Evolutionary conservation across 2,888 invertebrate species (phyloP).

Genomic region (Xanthia togata): DNA sequence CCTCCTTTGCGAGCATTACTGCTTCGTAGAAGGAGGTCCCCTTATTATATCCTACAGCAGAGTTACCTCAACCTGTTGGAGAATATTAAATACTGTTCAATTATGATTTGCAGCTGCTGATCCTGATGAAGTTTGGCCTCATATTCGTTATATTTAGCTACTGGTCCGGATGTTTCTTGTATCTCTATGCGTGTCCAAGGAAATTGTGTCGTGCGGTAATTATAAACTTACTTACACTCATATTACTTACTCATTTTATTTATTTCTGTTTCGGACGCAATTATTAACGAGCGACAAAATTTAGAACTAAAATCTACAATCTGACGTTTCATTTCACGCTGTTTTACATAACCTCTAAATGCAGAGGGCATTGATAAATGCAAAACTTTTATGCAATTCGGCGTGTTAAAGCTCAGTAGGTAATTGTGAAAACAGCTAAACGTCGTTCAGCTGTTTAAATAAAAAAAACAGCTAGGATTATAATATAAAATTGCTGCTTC

Average conservation of each 20-base stretch:
- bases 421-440: neutral
- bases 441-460: neutral
- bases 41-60: neutral
- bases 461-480: neutral
- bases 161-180: conserved; percentile 85
- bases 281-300: neutral
- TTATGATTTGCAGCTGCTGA: conserved; percentile 77
- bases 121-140: conserved; percentile 76
- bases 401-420: too few species aligned
- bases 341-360: neutral
- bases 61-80: neutral
- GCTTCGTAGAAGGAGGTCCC: too few species aligned
- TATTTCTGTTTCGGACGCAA: neutral
- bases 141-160: conserved; percentile 80
- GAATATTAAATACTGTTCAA: conserved; percentile 15
- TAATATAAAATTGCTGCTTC: neutral
- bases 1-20: too few species aligned
- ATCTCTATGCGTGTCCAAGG: conserved; percentile 82
- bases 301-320: neutral
- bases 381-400: neutral
- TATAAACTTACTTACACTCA: neutral
- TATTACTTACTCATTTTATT: neutral
- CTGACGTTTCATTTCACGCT: neutral
- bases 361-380: neutral
- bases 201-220: conserved; percentile 81